A percentile compares a stretch with the other conserved stretches of the same genome.
Conservation (phyloP, 2,888 invertebrate species). For the Bombylius major region DNA sequence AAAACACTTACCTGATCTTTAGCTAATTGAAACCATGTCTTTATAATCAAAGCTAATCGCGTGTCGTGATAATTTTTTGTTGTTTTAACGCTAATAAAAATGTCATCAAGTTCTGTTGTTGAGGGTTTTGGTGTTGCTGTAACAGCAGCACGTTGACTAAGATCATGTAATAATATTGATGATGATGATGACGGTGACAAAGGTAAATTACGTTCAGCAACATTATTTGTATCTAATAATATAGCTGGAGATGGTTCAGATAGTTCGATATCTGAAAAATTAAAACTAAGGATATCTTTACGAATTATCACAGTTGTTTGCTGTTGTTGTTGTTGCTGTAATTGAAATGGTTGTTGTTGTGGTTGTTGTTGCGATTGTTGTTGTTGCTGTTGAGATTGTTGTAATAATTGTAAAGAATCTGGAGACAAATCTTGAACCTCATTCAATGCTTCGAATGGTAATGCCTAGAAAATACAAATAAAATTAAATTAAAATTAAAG, state of each 20-base stretch:
- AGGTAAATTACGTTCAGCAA: background rate
- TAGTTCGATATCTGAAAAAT: conserved; percentile 34
- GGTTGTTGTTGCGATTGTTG: background rate
- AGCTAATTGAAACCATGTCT: conserved; percentile 92
- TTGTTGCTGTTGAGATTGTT: too few species aligned
- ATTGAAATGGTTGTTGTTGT: conserved; percentile 8
- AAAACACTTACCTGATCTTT: conserved; percentile 64
- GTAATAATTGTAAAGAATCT: background rate
- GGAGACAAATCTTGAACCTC: background rate
- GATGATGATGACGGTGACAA: background rate
- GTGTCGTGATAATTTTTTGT: conserved; percentile 76
- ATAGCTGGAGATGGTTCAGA: conserved; percentile 28
- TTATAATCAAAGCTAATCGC: conserved; percentile 73
- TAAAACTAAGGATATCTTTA: conserved; percentile 35
- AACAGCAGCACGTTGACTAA: conserved; percentile 34
- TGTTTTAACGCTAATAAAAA: conserved; percentile 93
- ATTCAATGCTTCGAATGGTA: background rate
- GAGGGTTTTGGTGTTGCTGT: conserved; percentile 42
- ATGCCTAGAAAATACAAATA: conserved; percentile 8
- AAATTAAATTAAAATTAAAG: background rate
- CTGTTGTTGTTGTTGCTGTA: conserved; percentile 13
- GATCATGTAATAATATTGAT: conserved; percentile 19
- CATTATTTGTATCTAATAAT: background rate
- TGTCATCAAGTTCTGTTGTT: conserved; percentile 64
- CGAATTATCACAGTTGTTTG: conserved; percentile 32